These are phyloP conservation scores for Malaclemys terrapin DNA, from an alignment of 2,113 vertebrate species.

Conservation along the genomic window DNA sequence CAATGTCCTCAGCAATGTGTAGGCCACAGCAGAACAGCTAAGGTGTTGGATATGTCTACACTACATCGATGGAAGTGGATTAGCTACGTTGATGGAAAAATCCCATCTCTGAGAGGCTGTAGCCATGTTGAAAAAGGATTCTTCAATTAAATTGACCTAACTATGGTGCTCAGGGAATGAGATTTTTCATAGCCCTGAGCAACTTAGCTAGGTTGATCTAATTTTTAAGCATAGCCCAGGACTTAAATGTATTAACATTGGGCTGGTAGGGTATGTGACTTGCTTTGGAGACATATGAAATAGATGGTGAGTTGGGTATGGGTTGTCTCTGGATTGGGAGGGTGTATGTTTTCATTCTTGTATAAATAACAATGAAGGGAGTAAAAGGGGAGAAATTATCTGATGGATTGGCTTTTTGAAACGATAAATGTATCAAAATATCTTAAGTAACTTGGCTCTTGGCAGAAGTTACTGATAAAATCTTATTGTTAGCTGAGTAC, in stretches of 20 bases:
- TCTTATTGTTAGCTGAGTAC: not conserved
- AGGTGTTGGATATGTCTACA: no score
- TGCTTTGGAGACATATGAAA: not conserved
- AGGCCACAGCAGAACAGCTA: not conserved
- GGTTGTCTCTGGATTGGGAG: not conserved
- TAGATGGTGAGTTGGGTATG: not conserved
- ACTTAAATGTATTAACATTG: not conserved
- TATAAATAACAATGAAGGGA: not conserved
- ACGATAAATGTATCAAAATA: not conserved
- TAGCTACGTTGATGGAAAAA: no score
- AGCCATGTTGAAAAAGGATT: not conserved
- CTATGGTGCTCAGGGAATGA: not conserved
- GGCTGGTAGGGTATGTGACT: not conserved
- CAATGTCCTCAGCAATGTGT: not conserved
- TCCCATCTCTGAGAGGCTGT: not conserved
- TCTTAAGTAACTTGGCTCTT: not conserved
- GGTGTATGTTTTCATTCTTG: not conserved
- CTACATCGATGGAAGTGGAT: not conserved
- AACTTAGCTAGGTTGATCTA: not conserved
- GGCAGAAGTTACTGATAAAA: not conserved
- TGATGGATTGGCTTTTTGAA: not conserved
- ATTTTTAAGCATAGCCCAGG: not conserved
- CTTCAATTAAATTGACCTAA: not conserved
- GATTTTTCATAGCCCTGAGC: not conserved
- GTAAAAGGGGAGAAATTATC: not conserved